Percentiles rank a stretch among this genome's conserved stretches.
Conservation (phyloP, 2,888 invertebrate species). For the Boloria euphrosyne region DNA sequence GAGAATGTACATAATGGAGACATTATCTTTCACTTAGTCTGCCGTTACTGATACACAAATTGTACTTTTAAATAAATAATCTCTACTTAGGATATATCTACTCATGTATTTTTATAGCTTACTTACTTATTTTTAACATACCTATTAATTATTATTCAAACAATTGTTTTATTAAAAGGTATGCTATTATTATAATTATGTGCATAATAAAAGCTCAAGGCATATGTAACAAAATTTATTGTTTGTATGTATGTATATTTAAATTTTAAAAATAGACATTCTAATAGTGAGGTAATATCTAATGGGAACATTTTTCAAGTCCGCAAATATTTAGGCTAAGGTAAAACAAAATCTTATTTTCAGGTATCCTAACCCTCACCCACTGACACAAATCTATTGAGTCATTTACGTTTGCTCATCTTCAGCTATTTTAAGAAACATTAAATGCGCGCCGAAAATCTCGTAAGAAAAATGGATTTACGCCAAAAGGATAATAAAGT, state of each 20-base stretch:
- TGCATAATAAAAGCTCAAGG: too few relatives aligned
- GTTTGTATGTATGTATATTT: not conserved
- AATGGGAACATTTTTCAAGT: conserved; percentile 30
- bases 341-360: conserved; percentile 64
- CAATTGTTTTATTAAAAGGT: too few relatives aligned
- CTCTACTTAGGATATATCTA: not conserved
- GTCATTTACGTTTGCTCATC: conserved; percentile 61
- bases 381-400: conserved; percentile 69
- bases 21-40: conserved; percentile 35
- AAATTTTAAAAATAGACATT: conserved; percentile 14
- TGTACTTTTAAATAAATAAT: conserved; percentile 28
- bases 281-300: conserved; percentile 37
- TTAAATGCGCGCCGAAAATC: conserved; percentile 48
- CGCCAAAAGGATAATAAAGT: conserved; percentile 53
- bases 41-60: conserved; percentile 31
- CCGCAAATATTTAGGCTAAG: conserved; percentile 64
- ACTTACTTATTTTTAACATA: too few relatives aligned
- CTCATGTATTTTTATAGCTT: not conserved
- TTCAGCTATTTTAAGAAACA: conserved; percentile 65
- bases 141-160: too few relatives aligned
- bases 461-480: conserved; percentile 45
- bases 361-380: conserved; percentile 74
- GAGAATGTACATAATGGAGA: conserved; percentile 33
- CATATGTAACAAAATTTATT: too few relatives aligned
- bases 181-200: too few relatives aligned